phyloP scores from a whole-genome alignment of 2,888 invertebrate species.

The Drosophila rubida region DNA sequence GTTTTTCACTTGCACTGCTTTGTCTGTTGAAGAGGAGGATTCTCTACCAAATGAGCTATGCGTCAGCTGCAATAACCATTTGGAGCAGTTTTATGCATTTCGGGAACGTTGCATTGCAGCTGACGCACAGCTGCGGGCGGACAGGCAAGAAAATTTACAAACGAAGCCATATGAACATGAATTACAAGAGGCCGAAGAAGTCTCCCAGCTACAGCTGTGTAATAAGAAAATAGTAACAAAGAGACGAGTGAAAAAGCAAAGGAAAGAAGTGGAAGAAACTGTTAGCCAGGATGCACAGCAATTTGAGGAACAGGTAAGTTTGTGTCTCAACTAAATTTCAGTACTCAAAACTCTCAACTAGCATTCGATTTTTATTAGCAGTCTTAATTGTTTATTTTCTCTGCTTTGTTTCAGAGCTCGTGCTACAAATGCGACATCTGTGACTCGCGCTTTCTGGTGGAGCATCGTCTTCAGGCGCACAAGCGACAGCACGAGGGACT shows the following conservation, averaged over 20 bases:
- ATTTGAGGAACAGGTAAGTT: not conserved
- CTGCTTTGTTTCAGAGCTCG: not conserved
- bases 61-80: constrained; percentile 13
- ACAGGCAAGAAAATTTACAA: not conserved
- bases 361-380: no score
- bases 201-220: not conserved
- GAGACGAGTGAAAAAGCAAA: not conserved
- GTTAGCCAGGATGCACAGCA: not conserved
- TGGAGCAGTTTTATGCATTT: constrained; percentile 38
- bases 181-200: not conserved
- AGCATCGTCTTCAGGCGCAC: constrained; percentile 67
- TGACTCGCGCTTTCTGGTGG: constrained; percentile 52
- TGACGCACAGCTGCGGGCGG: constrained; percentile 22
- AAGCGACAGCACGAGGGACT: constrained; percentile 72
- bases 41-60: constrained; percentile 34
- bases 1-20: constrained; percentile 51
- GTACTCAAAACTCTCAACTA: no score
- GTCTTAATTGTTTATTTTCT: no score
- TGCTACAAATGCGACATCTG: constrained; percentile 67
- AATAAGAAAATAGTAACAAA: not conserved
- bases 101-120: constrained; percentile 38
- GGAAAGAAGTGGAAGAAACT: constrained; percentile 3
- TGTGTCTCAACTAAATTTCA: not conserved
- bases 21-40: constrained; percentile 29
- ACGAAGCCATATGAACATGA: no score